Evolutionary conservation across 2,888 invertebrate genomes (phyloP), one percentile per base, ranked within the genome.

Genomic region (Melipona beecheii): DNA sequence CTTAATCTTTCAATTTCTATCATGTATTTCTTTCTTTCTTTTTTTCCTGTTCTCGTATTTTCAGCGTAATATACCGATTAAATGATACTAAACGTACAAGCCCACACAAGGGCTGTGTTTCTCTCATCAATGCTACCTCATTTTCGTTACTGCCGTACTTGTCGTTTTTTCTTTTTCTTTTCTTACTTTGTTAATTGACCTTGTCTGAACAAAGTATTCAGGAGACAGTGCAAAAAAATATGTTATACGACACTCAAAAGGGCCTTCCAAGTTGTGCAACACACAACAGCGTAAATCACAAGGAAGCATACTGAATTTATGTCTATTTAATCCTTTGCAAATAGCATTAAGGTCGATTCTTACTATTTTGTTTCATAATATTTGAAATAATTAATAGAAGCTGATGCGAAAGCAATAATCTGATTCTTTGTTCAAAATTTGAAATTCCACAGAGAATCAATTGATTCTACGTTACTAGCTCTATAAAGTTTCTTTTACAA

Each of bases 251-350:
- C 62, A 72, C 36, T 43, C 13, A 68, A 77, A 43, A 62, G 43
- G 75, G 76, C 83, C 80, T 85, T 83, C 76, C 78, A 88, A 83
- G 81, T 83, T 85, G 88, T 83, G 66, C 74, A 69, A 83, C 77
- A 84, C 72, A 84, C 64, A 79, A 78, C 60, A 69, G 77, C 75
- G 60, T 76, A 81, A 73, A 71, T 80, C 72, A 78, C 82, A 81
- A 79, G 78, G 78, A 68, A 86, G 72, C 77, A 78, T 69, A 74
- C 17, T 60, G 49, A 50, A 43, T 74, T 56, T 70, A 65, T 65
- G 43, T 54, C 49, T 77, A 65, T 73, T 73, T 24, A 15, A 56
- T 31, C 27, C 21, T 65, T 69, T 24, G 5, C 60, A 75, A 69
- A 52, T 58, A 27, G 9, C 19, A 11, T 0, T 9, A 54, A 75